Percentiles rank a stretch among this genome's conserved stretches.
phyloP scores from a whole-genome alignment of 2,888 invertebrate genomes.

The Patella caerulea region DNA sequence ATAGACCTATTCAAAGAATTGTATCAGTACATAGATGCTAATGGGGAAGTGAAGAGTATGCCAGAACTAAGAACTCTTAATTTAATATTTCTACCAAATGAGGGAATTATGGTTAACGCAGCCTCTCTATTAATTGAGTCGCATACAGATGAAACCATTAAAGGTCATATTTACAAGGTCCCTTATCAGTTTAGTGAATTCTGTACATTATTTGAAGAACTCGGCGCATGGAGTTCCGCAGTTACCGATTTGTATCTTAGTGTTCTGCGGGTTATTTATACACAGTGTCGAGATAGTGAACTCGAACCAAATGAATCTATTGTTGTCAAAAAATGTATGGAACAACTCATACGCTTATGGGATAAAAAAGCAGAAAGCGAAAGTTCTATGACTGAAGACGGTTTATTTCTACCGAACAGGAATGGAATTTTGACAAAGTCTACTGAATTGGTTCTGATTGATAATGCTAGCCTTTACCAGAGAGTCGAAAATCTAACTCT shows the following conservation, averaged over 20 bases:
- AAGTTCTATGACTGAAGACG: too few relatives aligned
- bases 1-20: not conserved
- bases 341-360: conserved; percentile 18
- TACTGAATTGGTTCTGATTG: too few relatives aligned
- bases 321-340: conserved; percentile 35
- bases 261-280: not conserved
- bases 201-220: not conserved
- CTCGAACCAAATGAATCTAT: conserved; percentile 41
- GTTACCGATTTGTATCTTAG: not conserved
- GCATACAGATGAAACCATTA: not conserved
- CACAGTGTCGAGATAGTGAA: not conserved
- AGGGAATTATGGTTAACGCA: not conserved
- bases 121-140: not conserved
- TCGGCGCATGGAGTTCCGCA: not conserved
- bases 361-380: too few relatives aligned
- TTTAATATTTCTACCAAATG: not conserved
- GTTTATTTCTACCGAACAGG: too few relatives aligned
- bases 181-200: not conserved
- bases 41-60: not conserved
- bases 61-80: too few relatives aligned
- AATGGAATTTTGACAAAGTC: too few relatives aligned
- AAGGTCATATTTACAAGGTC: not conserved
- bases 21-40: not conserved
- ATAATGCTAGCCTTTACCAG: too few relatives aligned
- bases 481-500: too few relatives aligned